These are phyloP conservation scores for Lepidochrysops patricia DNA, from an alignment of 2,888 invertebrate species.

Conservation along the genomic window DNA sequence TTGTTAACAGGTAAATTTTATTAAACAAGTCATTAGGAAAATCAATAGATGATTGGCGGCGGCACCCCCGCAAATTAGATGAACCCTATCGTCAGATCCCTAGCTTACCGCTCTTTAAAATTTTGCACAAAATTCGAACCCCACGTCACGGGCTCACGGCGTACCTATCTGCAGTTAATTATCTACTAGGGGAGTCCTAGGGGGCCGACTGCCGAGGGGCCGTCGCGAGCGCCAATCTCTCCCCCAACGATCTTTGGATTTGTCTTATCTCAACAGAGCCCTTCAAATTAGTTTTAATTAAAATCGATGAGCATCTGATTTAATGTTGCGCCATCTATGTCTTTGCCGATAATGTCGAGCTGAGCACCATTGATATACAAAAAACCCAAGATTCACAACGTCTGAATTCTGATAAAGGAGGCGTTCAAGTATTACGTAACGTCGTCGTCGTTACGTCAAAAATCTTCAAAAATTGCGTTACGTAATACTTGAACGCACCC, in stretches of 20 bases:
- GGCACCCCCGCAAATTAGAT: constrained; percentile 62
- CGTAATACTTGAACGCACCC: no score
- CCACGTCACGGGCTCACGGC: constrained; percentile 39
- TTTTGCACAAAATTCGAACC: constrained; percentile 63
- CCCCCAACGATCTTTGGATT: constrained; percentile 42
- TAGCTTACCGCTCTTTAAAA: constrained; percentile 55
- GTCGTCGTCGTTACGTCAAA: no score
- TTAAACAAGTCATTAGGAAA: constrained; percentile 48
- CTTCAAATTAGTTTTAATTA: constrained; percentile 67
- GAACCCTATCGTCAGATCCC: constrained; percentile 51
- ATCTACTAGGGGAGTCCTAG: constrained; percentile 61
- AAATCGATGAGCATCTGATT: constrained; percentile 37
- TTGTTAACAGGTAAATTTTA: constrained; percentile 10
- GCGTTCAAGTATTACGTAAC: no score
- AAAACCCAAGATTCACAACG: no score
- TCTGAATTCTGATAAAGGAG: no score
- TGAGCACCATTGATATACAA: no score
- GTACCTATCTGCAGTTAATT: constrained; percentile 70
- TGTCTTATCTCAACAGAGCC: constrained; percentile 47
- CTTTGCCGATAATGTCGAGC: background rate
- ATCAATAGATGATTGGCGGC: constrained; percentile 68
- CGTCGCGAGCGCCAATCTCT: constrained; percentile 54
- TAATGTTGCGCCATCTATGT: constrained; percentile 8
- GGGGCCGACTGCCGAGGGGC: no score
- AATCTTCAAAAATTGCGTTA: no score